Percentiles rank a stretch among this genome's conserved stretches.
Evolutionary conservation across 2,888 invertebrate genomes (phyloP).

Genomic region (Drosophila anceps): DNA sequence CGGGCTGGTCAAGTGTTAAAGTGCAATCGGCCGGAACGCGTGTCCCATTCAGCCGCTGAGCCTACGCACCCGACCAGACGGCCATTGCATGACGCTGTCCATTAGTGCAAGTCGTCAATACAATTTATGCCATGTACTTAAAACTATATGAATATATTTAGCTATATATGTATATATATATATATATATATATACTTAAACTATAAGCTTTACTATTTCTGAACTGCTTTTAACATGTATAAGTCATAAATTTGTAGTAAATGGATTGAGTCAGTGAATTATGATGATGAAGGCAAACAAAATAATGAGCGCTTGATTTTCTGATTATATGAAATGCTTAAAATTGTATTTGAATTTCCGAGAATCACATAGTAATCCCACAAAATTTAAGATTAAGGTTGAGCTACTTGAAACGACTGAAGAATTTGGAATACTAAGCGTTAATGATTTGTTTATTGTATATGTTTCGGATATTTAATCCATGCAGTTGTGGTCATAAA

Average conservation of each 20-base stretch:
- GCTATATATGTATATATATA: constrained; percentile 21
- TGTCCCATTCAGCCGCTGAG: constrained; percentile 41
- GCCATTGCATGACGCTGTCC: constrained; percentile 61
- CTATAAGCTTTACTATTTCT: background rate
- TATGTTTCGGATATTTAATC: too few species aligned
- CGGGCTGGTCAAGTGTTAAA: constrained; percentile 75
- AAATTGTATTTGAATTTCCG: background rate
- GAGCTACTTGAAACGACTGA: too few species aligned
- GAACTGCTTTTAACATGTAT: background rate
- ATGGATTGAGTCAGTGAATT: background rate
- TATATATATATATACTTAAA: constrained; percentile 14
- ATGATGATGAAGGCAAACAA: background rate
- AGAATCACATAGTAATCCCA: background rate
- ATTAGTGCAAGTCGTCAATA: constrained; percentile 74
- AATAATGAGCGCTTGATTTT: background rate
- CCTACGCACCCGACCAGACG: constrained; percentile 47
- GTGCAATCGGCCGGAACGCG: constrained; percentile 75
- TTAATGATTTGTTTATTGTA: too few species aligned
- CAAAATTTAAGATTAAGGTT: too few species aligned
- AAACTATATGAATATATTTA: constrained; percentile 1
- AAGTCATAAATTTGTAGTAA: background rate
- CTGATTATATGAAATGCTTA: background rate
- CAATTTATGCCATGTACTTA: constrained; percentile 7
- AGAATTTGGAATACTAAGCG: too few species aligned
- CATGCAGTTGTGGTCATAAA: too few species aligned